Evolutionary conservation across 2,797 vertebrate species (phyloP), one percentile per base, ranked within the genome.

Genomic region (Lepus townsendii): DNA sequence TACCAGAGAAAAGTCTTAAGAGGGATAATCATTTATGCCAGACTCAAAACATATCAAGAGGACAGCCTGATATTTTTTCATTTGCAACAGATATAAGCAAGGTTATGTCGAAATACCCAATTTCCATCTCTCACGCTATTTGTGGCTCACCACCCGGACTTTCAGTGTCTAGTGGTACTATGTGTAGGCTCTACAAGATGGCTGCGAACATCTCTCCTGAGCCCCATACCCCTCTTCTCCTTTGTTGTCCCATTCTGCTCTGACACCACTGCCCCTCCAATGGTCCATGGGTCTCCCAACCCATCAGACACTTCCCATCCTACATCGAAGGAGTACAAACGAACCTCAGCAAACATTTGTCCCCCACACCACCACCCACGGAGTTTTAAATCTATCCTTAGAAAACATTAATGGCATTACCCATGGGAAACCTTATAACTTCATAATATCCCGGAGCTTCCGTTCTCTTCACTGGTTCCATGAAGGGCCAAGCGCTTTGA

Each of bases 391-490:
- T 95, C 96, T 96, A 96, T 94, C 97, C 96, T 98, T 97, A 98
- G 96, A 97, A 98, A 98, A 98, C 19, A 73, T 97, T 97, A 98
- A 98, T 96, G 96, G 93, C 95, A 98, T 98, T 99, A 99, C 99
- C 99, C 99, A 99, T 99, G 91, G 99, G 99, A 98, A 99, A 99
- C 98, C 99, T 99, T 97, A 99, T 99, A 96, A 99, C 99, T 99
- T 99, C 99, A 98, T 99, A 99, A 98, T 99, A 99, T 97, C 99
- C 99, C 30, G 99, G 99, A 75, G 99, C 99, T 97, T 99, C 99
- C 32, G 99, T 99, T 98, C 99, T 99, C 98, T 99, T 99, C 98
- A 99, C 99, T 3, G 99, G 99, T 98, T 99, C 99, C 99, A 99
- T 99, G 98, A 99, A 99, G 95, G 99, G 99, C 99, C 99, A 99